A percentile compares a stretch with the other conserved stretches of the same genome.
phyloP scores from a whole-genome alignment of 1,140 invertebrate genomes.

The Drosophila varians region DNA sequence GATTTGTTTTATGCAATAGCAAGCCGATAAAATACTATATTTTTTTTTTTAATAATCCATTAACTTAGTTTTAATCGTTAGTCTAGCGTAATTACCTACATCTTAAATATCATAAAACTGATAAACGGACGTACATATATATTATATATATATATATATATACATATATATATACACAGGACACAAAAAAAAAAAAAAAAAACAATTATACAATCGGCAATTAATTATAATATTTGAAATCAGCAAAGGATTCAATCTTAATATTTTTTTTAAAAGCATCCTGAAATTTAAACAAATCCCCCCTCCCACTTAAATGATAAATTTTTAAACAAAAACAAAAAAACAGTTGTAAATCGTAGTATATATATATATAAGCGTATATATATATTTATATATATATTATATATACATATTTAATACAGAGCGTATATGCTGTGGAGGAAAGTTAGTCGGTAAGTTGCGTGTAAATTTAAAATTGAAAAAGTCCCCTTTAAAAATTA shows the following conservation, averaged over 20 bases:
- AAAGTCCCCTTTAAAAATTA: conserved; percentile 16
- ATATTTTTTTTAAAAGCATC: neutral
- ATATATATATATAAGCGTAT: conserved; percentile 8
- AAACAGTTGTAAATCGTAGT: conserved; percentile 44
- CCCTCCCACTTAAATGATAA: neutral
- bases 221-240: neutral
- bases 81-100: conserved; percentile 62
- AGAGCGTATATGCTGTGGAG: conserved; percentile 19
- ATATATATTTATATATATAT: conserved; percentile 9
- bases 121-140: conserved; percentile 16
- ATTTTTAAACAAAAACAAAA: conserved; percentile 34
- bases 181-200: neutral
- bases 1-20: conserved; percentile 40
- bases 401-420: conserved; percentile 38
- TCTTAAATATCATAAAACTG: conserved; percentile 20
- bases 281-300: too few relatives aligned
- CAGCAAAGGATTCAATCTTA: neutral
- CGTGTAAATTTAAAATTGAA: conserved; percentile 38
- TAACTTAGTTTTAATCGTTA: conserved; percentile 73
- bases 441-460: conserved; percentile 11
- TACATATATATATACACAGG: conserved; percentile 5
- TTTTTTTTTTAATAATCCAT: conserved; percentile 70
- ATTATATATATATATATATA: conserved; percentile 30
- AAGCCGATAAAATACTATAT: conserved; percentile 5
- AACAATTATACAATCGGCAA: neutral